Conservation (phyloP, 2,888 invertebrate species). For the Actias luna region DNA sequence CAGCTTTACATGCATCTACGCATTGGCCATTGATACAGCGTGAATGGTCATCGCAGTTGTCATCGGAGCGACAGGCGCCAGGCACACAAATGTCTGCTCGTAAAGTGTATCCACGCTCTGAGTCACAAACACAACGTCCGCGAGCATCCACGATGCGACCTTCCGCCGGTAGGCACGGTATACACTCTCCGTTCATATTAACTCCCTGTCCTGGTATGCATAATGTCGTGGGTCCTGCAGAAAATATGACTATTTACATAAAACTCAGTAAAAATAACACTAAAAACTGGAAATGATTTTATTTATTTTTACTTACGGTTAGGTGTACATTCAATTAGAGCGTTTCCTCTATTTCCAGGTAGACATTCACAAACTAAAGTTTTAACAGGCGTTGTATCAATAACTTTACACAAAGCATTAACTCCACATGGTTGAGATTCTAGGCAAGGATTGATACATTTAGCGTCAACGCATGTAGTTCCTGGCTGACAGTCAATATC, state of each 20-base stretch:
- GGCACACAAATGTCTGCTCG: conserved; percentile 91
- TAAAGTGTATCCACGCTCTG: conserved; percentile 88
- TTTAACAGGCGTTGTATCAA: conserved; percentile 91
- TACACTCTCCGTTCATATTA: conserved; percentile 89
- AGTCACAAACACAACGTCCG: conserved; percentile 91
- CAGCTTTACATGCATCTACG: conserved; percentile 88
- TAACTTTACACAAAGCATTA: conserved; percentile 89
- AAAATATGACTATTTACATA: background rate
- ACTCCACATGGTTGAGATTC: conserved; percentile 90
- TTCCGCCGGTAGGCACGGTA: conserved; percentile 86
- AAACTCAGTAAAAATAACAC: background rate
- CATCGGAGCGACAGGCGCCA: conserved; percentile 86
- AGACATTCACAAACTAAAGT: conserved; percentile 95
- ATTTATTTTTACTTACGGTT: conserved; percentile 83
- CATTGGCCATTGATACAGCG: conserved; percentile 90
- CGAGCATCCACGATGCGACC: conserved; percentile 89
- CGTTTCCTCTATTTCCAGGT: conserved; percentile 93
- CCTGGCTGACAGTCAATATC: conserved; percentile 92
- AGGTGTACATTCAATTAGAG: conserved; percentile 87
- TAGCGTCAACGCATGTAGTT: conserved; percentile 90
- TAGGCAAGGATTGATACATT: conserved; percentile 92
- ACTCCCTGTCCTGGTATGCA: conserved; percentile 90
- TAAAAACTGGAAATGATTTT: background rate
- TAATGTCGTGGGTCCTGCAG: conserved; percentile 79
- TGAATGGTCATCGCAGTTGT: conserved; percentile 88